Conservation (phyloP, 2,113 vertebrate genomes). For the Rhinichthys klamathensis region DNA sequence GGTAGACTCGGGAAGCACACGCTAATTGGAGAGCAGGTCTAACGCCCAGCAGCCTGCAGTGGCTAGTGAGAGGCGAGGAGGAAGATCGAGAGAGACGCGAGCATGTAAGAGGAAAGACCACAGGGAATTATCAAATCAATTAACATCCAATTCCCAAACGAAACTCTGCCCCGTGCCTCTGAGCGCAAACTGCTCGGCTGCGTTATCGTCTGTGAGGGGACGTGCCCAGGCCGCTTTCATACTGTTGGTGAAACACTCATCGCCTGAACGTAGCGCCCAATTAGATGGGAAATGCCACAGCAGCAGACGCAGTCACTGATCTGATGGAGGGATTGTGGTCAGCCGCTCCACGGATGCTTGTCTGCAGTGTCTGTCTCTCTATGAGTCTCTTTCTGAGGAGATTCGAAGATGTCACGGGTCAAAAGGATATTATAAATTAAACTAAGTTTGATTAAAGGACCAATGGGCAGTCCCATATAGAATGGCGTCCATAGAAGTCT, state of each 20-base stretch:
- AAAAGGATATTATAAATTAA: background rate
- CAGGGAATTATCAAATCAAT: slow-evolving; percentile 93
- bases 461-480: background rate
- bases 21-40: slow-evolving; percentile 84
- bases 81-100: slow-evolving; percentile 49
- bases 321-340: slow-evolving; percentile 28
- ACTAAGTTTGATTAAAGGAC: background rate
- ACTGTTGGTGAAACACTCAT: slow-evolving; percentile 50
- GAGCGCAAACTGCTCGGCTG: slow-evolving; percentile 86
- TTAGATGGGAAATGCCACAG: slow-evolving; percentile 42
- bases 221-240: slow-evolving; percentile 69
- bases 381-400: background rate
- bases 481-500: background rate
- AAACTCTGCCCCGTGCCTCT: slow-evolving; percentile 85
- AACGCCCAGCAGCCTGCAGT: slow-evolving; percentile 78
- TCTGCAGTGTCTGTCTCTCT: background rate
- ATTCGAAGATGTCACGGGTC: background rate
- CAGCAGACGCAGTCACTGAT: slow-evolving; percentile 35
- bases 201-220: slow-evolving; percentile 83
- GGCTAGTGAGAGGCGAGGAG: slow-evolving; percentile 66
- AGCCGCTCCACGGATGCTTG: background rate
- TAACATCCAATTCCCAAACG: slow-evolving; percentile 91
- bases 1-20: slow-evolving; percentile 31
- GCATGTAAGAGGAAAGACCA: slow-evolving; percentile 68
- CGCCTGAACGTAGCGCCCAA: slow-evolving; percentile 48